Conservation (phyloP, 2,113 vertebrate genomes). For the Acanthisitta chloris region DNA sequence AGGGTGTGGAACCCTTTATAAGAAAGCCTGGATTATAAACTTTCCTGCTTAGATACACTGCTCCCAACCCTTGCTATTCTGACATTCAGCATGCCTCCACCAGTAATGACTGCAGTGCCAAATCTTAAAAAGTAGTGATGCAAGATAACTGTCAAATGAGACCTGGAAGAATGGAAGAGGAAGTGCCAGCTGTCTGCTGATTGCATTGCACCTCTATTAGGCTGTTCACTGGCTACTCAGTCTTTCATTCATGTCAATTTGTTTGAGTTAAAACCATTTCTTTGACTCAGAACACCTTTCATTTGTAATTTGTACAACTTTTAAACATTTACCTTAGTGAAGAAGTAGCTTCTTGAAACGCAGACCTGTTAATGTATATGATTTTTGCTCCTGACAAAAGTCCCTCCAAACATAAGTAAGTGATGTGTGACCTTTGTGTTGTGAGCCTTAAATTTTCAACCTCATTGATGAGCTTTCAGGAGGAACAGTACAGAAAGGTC, state of each 20-base stretch:
- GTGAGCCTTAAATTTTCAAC: conserved; percentile 11
- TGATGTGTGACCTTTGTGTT: conserved; percentile 54
- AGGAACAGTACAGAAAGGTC: conserved; percentile 56
- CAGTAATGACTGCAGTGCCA: neutral
- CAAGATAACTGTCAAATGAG: neutral
- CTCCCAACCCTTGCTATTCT: neutral
- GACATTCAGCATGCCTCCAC: neutral
- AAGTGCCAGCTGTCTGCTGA: neutral
- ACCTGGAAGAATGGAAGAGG: neutral
- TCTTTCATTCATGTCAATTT: neutral
- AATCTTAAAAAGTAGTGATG: neutral
- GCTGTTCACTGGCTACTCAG: neutral
- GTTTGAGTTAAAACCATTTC: neutral
- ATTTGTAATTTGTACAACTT: neutral
- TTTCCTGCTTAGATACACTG: neutral
- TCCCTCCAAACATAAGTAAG: neutral
- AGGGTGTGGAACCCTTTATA: neutral
- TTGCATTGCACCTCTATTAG: neutral
- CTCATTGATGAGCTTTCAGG: conserved; percentile 52
- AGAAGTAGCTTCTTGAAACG: neutral
- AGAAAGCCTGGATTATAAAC: neutral
- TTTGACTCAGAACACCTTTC: neutral
- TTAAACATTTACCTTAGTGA: neutral
- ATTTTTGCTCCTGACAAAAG: neutral
- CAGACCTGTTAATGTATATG: neutral